Base-by-base conservation (phyloP, 2,797 vertebrate species). In the Fistularia tabacaria region DNA sequence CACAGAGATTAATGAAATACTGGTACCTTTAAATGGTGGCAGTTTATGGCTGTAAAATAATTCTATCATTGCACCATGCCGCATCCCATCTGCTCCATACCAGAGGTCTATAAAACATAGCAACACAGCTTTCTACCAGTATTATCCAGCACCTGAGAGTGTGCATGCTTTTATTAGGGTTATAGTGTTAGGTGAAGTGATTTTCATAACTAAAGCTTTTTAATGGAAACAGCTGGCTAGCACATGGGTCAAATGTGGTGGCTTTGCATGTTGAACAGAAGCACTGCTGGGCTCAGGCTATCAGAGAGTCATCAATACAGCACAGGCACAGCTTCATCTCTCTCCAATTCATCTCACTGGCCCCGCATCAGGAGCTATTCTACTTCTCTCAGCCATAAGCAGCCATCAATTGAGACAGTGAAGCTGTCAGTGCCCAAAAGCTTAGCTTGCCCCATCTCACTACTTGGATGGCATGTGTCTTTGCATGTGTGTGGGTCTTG, bases 351-450 rank as follows among this genome's bases (percentile, higher is more conserved):
- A 1, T 50, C 63, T 71, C 43, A 3, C 66, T 57, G 62, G 52
- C 56, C 64, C 54, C 25, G 36, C 46, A 73, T 71, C 69, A 75
- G 69, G 61, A 14, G 51, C 75, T 64, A 25, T 25, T 25, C 25
- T 25, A 3, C 74, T 74, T 63, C 65, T 55, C 73, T 76, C 57
- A 65, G 73, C 63, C 80, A 67, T 77, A 79, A 80, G 80, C 76
- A 75, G 70, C 78, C 73, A 87, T 89, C 85, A 85, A 85, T 83
- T 65, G 80, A 83, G 70, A 75, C 73, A 62, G 77, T 74, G 77
- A 83, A 80, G 81, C 83, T 81, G 79, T 83, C 79, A 87, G 76
- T 65, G 71, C 85, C 87, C 72, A 81, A 2, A 25, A 73, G 61
- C 82, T 77, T 45, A 68, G 68, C 60, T 74, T 9, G 64, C 76